Conservation (phyloP, 2,888 invertebrate genomes). For the Sisyra nigra region DNA sequence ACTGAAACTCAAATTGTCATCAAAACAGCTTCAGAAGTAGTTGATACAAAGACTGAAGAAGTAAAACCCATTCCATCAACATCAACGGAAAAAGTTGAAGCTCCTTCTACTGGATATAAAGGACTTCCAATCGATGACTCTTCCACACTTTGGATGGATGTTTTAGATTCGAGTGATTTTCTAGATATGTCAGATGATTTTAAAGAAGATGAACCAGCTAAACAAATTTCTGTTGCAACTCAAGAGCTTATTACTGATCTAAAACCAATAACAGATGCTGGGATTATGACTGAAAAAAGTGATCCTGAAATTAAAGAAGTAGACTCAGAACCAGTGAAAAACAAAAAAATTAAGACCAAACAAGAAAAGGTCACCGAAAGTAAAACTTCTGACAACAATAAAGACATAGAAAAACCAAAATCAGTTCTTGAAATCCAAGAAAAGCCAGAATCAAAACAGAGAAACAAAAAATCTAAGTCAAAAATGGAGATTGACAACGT, state of each 20-base stretch:
- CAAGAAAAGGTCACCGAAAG: too few species aligned
- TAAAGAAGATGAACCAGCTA: not conserved
- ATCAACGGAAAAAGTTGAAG: not conserved
- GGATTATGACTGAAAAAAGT: not conserved
- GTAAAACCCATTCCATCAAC: not conserved
- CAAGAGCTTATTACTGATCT: too few species aligned
- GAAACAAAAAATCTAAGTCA: too few species aligned
- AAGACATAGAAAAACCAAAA: too few species aligned
- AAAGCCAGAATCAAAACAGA: too few species aligned
- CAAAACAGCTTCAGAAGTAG: not conserved
- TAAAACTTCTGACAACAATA: too few species aligned
- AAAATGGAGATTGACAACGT: too few species aligned
- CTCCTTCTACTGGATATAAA: conserved; percentile 8
- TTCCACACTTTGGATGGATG: conserved; percentile 6
- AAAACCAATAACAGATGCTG: not conserved
- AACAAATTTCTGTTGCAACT: not conserved
- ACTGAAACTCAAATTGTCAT: not conserved
- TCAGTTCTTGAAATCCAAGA: too few species aligned
- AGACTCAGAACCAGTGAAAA: too few species aligned
- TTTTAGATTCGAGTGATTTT: conserved; percentile 11
- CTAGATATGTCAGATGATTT: conserved; percentile 13
- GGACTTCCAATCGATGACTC: conserved; percentile 11
- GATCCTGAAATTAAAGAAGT: too few species aligned
- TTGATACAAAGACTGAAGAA: not conserved
- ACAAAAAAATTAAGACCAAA: too few species aligned